Evolutionary conservation across 2,888 invertebrate species (phyloP).

Genomic region (Drosophila trichaetosa): DNA sequence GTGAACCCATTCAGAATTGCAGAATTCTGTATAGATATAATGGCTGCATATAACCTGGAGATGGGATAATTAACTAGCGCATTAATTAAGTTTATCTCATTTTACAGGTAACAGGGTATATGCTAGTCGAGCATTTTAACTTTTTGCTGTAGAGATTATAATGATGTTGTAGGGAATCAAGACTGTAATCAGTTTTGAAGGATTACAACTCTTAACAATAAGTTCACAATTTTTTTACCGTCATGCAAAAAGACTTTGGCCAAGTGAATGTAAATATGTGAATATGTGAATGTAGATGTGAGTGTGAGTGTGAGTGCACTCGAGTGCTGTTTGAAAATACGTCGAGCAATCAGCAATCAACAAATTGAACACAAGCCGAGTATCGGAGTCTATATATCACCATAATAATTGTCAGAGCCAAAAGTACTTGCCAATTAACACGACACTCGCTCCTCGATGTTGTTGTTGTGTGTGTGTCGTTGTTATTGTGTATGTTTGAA

Average conservation of each 20-base stretch:
- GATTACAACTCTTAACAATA: constrained; percentile 14
- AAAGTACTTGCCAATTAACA: constrained; percentile 76
- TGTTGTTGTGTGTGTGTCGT: constrained; percentile 36
- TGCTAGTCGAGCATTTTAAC: background rate
- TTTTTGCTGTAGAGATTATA: background rate
- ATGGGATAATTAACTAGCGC: background rate
- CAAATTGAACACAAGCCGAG: constrained; percentile 46
- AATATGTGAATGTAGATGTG: constrained; percentile 5
- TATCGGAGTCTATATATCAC: constrained; percentile 37
- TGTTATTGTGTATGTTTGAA: constrained; percentile 36
- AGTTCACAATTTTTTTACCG: background rate
- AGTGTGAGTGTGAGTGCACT: constrained; percentile 23
- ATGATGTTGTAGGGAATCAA: background rate
- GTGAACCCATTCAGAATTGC: background rate
- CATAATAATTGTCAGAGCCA: constrained; percentile 69
- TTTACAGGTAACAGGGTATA: background rate
- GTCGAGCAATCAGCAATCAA: constrained; percentile 55
- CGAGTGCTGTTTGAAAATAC: constrained; percentile 28
- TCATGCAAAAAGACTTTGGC: background rate
- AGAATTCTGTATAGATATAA: background rate
- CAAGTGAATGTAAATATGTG: background rate
- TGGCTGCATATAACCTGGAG: background rate
- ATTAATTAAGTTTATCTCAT: background rate
- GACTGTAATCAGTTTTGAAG: constrained; percentile 15
- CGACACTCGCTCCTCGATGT: constrained; percentile 49